Percentiles rank a stretch among this genome's conserved stretches.
These are phyloP conservation scores for Incurvaria masculella DNA, from an alignment of 2,888 invertebrate species.

Conservation along the genomic window DNA sequence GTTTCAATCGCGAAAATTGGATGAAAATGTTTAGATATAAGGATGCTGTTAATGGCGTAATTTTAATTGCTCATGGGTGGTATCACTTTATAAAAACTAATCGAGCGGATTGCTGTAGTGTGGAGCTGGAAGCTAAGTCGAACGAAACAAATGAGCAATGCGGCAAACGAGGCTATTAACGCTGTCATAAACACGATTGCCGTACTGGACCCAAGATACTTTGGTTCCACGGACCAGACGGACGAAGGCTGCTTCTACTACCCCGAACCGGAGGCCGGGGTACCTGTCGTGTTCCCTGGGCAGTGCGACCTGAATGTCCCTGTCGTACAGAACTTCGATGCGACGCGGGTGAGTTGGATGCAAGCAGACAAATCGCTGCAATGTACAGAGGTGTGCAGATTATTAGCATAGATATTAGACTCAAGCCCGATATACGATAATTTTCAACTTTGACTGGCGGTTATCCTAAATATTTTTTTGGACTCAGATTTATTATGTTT, in stretches of 20 bases:
- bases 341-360: constrained; percentile 6
- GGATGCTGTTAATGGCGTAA: too few species aligned
- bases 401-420: too few species aligned
- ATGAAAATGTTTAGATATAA: too few species aligned
- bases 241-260: constrained; percentile 32
- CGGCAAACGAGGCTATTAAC: constrained; percentile 22
- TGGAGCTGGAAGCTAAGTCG: constrained; percentile 39
- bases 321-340: constrained; percentile 11
- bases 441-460: too few species aligned
- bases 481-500: too few species aligned
- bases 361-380: too few species aligned
- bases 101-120: constrained; percentile 21
- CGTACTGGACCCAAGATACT: constrained; percentile 29
- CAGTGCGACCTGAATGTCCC: constrained; percentile 20
- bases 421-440: too few species aligned
- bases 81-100: too few species aligned
- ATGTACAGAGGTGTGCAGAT: too few species aligned
- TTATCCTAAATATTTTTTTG: too few species aligned
- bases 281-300: constrained; percentile 29
- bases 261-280: constrained; percentile 24
- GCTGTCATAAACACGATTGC: constrained; percentile 21
- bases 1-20: too few species aligned
- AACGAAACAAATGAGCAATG: constrained; percentile 19
- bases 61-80: too few species aligned
- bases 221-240: constrained; percentile 23